phyloP scores from a whole-genome alignment of 2,888 invertebrate genomes.

The Cataglyphis livida region DNA sequence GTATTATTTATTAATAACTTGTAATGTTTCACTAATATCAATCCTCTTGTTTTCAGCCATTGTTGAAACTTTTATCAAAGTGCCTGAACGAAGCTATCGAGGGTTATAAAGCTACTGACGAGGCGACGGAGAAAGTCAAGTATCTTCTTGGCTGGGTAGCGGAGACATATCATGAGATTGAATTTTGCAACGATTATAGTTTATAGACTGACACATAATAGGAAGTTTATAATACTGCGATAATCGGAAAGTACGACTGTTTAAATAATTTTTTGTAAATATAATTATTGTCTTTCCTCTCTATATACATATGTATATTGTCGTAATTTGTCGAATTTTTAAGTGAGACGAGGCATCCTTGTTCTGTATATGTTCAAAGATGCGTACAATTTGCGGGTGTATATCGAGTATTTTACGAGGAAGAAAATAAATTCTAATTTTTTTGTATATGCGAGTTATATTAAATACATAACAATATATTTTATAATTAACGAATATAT shows the following conservation, averaged over 20 bases:
- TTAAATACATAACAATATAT: slow-evolving; percentile 21
- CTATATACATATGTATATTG: slow-evolving; percentile 59
- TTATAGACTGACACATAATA: slow-evolving; percentile 54
- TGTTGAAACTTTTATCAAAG: slow-evolving; percentile 79
- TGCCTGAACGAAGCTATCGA: slow-evolving; percentile 79
- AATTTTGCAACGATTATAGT: slow-evolving; percentile 68
- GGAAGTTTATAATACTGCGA: slow-evolving; percentile 10
- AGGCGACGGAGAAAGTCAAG: slow-evolving; percentile 78
- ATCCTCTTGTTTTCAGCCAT: slow-evolving; percentile 68
- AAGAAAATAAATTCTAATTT: slow-evolving; percentile 23
- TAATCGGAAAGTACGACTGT: slow-evolving; percentile 29
- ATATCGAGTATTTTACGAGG: slow-evolving; percentile 19
- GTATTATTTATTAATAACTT: not conserved
- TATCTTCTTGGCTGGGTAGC: slow-evolving; percentile 81
- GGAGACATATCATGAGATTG: slow-evolving; percentile 79
- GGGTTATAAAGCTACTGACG: slow-evolving; percentile 76
- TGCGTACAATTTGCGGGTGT: slow-evolving; percentile 2
- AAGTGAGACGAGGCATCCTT: slow-evolving; percentile 1
- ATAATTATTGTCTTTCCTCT: not conserved
- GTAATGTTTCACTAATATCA: not conserved
- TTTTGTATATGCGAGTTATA: slow-evolving; percentile 18
- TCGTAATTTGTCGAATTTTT: slow-evolving; percentile 56
- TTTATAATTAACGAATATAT: slow-evolving; percentile 4
- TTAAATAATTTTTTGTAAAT: slow-evolving; percentile 42
- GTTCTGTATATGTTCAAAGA: slow-evolving; percentile 16